Evolutionary conservation across 1,140 invertebrate species (phyloP).

Genomic region (Elymnias hypermnestra): DNA sequence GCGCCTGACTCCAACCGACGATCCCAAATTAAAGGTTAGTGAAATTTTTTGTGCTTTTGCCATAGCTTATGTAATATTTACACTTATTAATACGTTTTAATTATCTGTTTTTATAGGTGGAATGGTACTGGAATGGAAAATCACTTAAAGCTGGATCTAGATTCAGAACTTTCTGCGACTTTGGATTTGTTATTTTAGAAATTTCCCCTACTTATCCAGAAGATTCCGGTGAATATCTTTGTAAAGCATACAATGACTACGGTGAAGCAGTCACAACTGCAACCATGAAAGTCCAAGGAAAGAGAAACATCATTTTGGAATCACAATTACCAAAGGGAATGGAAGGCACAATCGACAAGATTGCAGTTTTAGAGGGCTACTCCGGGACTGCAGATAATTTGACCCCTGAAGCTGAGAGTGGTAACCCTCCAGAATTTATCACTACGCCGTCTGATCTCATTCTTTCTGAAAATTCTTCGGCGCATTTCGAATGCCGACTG

Average conservation of each 20-base stretch:
- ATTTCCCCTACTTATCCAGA: slow-evolving; percentile 96
- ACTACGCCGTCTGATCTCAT: slow-evolving; percentile 90
- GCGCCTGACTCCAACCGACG: slow-evolving; percentile 92
- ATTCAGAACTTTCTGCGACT: slow-evolving; percentile 96
- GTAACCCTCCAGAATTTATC: slow-evolving; percentile 94
- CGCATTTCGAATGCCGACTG: slow-evolving; percentile 94
- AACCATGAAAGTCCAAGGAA: slow-evolving; percentile 92
- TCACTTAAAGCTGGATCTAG: slow-evolving; percentile 91
- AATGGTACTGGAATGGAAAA: slow-evolving; percentile 97
- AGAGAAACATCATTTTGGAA: slow-evolving; percentile 93
- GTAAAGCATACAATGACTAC: slow-evolving; percentile 91
- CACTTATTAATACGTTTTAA: no score
- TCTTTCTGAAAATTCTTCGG: slow-evolving; percentile 91
- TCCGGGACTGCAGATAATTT: slow-evolving; percentile 79
- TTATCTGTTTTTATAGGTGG: slow-evolving; percentile 82
- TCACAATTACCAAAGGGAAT: slow-evolving; percentile 94
- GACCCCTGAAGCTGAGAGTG: slow-evolving; percentile 87
- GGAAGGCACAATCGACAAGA: slow-evolving; percentile 95
- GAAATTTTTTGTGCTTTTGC: no score
- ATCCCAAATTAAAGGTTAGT: slow-evolving; percentile 92
- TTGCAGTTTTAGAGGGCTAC: slow-evolving; percentile 93
- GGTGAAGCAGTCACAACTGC: slow-evolving; percentile 96
- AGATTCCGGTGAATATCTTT: slow-evolving; percentile 95
- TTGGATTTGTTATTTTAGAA: slow-evolving; percentile 95
- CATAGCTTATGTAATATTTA: no score